Evolutionary conservation across 2,888 invertebrate genomes (phyloP), one percentile per base, ranked within the genome.

Genomic region (Apodemia zela): DNA sequence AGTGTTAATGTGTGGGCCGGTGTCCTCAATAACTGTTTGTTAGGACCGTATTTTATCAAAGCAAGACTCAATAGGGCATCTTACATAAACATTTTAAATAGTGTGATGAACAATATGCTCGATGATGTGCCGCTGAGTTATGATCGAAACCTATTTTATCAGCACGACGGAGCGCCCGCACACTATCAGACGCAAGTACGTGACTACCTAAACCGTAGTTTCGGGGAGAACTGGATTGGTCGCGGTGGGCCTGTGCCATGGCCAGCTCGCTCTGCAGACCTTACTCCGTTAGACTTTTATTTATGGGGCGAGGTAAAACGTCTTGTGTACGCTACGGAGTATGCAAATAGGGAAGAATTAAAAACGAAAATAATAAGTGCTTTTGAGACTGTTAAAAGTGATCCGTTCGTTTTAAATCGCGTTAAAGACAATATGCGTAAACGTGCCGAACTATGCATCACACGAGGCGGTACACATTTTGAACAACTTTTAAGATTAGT

Each of bases 1-100:
- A 64, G 65, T 45, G 57, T 67, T 2, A 67, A 66, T 49, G 66
- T 70, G 61, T 68, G 68, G 68, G 69, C 67, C 25, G 35, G 35
- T 35, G 10, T 35, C 8, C 18, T 54, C 4, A 10, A 2, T 21
- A 54, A 21, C n/a, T 54, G 54, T 18, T 18, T 58, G 58, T 15
- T 68, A 45, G 68, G 65, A 5, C 68, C 65, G 18, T 59, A 65
- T 57, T 63, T 65, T 38, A 59, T 67, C 49, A 61, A 63, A 8
- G 54, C 38, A 25, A 58, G 61, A 33, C 62, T 62, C 0, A 51
- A 59, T 17, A 42, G 66, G 54, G 54, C 10, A 42, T 29, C 60
- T 0, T 65, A 65, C 17, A 7, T 65, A n/a, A 63, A 38, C 29
- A 59, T 61, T 58, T 60, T 68, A 59, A 38, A 57, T 21, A 42